phyloP scores from a whole-genome alignment of 2,888 invertebrate genomes.

The Ophion ellenae region DNA sequence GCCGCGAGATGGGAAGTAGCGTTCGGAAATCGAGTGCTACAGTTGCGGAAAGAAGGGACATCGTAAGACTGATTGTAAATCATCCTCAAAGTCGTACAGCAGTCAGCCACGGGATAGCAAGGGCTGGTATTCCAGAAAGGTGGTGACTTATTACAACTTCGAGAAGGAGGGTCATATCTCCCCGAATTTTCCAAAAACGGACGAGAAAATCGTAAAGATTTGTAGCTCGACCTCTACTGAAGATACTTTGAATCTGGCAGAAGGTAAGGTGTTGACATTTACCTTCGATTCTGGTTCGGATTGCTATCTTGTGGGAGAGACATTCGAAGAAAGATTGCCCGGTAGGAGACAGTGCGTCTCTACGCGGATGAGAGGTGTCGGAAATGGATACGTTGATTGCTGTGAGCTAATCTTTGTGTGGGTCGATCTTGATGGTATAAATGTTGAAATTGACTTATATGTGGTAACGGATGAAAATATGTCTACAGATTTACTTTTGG shows the following conservation, averaged over 20 bases:
- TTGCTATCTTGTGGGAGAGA: neutral
- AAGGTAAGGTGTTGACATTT: constrained; percentile 31
- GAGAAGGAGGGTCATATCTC: no score
- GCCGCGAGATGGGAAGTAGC: no score
- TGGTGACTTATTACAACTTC: no score
- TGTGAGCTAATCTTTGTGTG: neutral
- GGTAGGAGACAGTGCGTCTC: constrained; percentile 23
- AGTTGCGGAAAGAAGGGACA: constrained; percentile 32
- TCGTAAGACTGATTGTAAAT: constrained; percentile 24
- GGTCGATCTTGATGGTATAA: no score
- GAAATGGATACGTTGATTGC: constrained; percentile 1
- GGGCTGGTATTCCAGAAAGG: no score
- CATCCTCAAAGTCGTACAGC: neutral
- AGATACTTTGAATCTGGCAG: neutral
- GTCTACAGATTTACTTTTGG: constrained; percentile 15
- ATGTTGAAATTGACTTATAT: neutral
- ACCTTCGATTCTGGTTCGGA: constrained; percentile 21
- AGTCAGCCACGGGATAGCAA: constrained; percentile 2
- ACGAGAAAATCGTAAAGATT: no score
- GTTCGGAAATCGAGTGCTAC: neutral
- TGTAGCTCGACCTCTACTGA: no score
- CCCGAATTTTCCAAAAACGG: no score
- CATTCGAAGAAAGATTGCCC: neutral
- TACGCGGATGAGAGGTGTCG: constrained; percentile 21
- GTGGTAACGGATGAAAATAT: constrained; percentile 23